Percentiles rank a stretch among this genome's conserved stretches.
These are phyloP conservation scores for Anthrax anthrax DNA, from an alignment of 2,888 invertebrate genomes.

Conservation along the genomic window DNA sequence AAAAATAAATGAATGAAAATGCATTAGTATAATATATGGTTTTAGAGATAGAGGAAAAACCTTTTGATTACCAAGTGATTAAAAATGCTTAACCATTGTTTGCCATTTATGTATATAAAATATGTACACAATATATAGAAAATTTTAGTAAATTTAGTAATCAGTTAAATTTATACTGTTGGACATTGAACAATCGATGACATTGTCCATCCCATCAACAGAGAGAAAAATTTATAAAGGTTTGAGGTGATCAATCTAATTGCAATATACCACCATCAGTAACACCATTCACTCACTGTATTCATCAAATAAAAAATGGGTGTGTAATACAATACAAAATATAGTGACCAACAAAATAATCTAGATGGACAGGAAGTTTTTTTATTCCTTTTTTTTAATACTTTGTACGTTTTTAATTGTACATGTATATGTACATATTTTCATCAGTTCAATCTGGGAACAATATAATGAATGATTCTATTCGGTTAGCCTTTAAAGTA, in stretches of 20 bases:
- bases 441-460: conserved; percentile 1
- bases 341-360: too few species aligned
- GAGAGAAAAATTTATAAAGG: too few species aligned
- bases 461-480: conserved; percentile 6
- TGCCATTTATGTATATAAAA: too few species aligned
- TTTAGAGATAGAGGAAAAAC: too few species aligned
- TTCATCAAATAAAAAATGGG: too few species aligned
- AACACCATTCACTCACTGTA: too few species aligned
- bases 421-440: not conserved
- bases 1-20: too few species aligned
- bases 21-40: too few species aligned
- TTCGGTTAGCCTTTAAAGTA: conserved; percentile 2
- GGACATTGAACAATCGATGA: not conserved
- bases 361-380: not conserved
- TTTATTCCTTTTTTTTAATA: not conserved
- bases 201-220: too few species aligned
- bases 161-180: conserved; percentile 3
- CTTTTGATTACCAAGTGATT: too few species aligned
- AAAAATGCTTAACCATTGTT: conserved; percentile 7
- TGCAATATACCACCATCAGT: not conserved
- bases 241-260: not conserved
- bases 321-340: too few species aligned
- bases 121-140: too few species aligned
- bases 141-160: conserved; percentile 7
- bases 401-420: not conserved